Percentiles rank a stretch among this genome's conserved stretches.
Evolutionary conservation across 2,113 vertebrate genomes (phyloP).

Genomic region (Podocnemis expansa): DNA sequence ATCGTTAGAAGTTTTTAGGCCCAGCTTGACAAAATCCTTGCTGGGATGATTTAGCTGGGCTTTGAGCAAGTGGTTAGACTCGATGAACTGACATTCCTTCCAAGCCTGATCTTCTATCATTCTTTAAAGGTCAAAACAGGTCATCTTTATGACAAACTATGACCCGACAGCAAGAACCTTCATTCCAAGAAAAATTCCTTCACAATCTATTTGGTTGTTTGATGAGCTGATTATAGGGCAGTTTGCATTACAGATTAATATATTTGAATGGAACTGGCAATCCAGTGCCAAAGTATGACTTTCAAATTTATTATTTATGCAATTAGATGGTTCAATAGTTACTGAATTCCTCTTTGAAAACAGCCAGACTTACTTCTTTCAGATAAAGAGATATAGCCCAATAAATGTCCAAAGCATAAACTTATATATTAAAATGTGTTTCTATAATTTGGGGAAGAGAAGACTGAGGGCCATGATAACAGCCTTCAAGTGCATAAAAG

Average conservation of each 20-base stretch:
- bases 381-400: neutral
- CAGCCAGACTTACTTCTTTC: neutral
- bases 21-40: too few species aligned
- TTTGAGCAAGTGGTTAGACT: too few species aligned
- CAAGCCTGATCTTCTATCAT: too few species aligned
- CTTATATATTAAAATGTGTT: neutral
- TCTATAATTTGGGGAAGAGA: too few species aligned
- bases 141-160: neutral
- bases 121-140: neutral
- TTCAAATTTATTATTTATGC: neutral
- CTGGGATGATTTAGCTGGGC: too few species aligned
- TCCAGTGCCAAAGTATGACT: conserved; percentile 36
- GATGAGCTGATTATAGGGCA: conserved; percentile 53
- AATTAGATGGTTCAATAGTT: conserved; percentile 17
- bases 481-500: too few species aligned
- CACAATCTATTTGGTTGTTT: conserved; percentile 1
- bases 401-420: neutral
- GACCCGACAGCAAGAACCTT: neutral
- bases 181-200: conserved; percentile 33
- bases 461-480: too few species aligned
- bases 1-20: too few species aligned
- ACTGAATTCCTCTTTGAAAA: neutral
- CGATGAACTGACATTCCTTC: too few species aligned
- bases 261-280: neutral
- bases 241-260: conserved; percentile 31